Evolutionary conservation across 2,113 vertebrate genomes (phyloP).

Genomic region (Sapajus apella): DNA sequence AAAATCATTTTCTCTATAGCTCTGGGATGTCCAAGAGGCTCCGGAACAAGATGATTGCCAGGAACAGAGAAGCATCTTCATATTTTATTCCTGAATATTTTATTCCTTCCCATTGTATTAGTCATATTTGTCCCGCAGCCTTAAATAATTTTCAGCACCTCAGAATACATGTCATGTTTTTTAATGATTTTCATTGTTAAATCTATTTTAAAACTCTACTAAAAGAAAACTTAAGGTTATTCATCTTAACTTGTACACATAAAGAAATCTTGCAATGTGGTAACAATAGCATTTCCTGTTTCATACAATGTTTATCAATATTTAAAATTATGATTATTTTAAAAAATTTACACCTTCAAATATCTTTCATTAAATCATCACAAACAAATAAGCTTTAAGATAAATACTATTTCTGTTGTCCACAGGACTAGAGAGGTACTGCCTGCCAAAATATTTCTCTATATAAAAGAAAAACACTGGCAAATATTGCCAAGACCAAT

Average conservation of each 20-base stretch:
- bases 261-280: background rate
- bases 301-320: background rate
- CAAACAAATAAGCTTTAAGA: background rate
- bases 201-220: background rate
- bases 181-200: conserved; percentile 40
- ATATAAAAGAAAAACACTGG: background rate
- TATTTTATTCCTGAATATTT: background rate
- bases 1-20: conserved; percentile 35
- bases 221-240: background rate
- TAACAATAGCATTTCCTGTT: background rate
- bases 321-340: background rate
- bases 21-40: background rate
- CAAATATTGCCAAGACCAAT: background rate
- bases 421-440: rapidly evolving
- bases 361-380: background rate
- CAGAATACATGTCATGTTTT: background rate
- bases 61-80: background rate
- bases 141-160: background rate
- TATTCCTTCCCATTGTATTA: background rate
- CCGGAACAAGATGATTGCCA: background rate
- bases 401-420: background rate
- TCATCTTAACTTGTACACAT: background rate
- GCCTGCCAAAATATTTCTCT: background rate
- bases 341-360: background rate
- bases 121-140: background rate